Percentiles rank a stretch among this genome's conserved stretches.
Evolutionary conservation across 2,888 invertebrate genomes (phyloP).

Genomic region (Hydropsyche betteni): DNA sequence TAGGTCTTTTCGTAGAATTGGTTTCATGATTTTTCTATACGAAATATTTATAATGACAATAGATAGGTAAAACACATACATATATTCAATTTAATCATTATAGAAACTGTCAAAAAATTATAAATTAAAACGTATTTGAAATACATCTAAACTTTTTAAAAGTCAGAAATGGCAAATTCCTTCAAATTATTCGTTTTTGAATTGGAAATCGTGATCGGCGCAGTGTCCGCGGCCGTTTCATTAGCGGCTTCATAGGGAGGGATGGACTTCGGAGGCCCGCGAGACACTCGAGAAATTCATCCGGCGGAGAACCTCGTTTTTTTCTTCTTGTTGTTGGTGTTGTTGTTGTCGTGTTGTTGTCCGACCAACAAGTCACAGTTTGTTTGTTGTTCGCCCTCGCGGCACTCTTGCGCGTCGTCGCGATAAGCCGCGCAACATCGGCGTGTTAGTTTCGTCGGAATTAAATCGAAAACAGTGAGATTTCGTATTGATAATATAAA

Average conservation of each 20-base stretch:
- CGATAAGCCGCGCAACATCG: constrained; percentile 1
- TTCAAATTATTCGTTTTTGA: no score
- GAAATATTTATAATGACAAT: no score
- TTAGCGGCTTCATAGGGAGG: constrained; percentile 42
- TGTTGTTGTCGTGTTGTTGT: constrained; percentile 8
- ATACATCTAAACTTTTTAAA: no score
- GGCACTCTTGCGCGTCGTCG: neutral
- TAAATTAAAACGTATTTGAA: no score
- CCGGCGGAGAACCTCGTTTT: constrained; percentile 31
- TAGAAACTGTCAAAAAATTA: no score
- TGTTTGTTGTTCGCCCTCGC: constrained; percentile 11
- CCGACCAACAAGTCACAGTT: constrained; percentile 15
- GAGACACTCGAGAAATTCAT: constrained; percentile 33
- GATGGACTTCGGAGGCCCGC: constrained; percentile 30
- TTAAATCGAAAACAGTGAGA: neutral
- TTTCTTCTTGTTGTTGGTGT: constrained; percentile 28
- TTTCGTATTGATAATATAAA: neutral
- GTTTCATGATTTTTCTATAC: no score
- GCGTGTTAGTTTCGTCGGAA: neutral
- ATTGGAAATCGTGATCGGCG: neutral
- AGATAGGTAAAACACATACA: no score
- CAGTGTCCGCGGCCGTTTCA: constrained; percentile 42
- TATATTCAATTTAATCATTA: no score
- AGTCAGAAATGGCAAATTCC: no score
- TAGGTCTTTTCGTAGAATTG: no score